Conservation (phyloP, 2,113 vertebrate species). For the Amphilophus citrinellus region DNA sequence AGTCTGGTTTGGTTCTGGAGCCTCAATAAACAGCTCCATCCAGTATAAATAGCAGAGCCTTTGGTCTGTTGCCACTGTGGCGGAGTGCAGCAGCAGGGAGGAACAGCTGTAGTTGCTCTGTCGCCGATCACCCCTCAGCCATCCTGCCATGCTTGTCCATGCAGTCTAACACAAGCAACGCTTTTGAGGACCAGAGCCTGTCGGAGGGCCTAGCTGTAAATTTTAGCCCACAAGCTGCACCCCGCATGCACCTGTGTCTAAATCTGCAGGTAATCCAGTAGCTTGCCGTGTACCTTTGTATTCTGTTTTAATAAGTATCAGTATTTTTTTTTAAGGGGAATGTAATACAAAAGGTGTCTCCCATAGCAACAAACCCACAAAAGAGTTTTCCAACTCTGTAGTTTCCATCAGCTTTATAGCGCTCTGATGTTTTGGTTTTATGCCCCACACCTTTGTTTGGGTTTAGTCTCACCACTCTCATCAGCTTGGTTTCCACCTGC, state of each 20-base stretch:
- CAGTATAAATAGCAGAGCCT: constrained; percentile 66
- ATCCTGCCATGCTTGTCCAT: neutral
- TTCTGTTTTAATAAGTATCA: neutral
- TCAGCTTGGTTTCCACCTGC: constrained; percentile 9
- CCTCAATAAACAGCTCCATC: constrained; percentile 49
- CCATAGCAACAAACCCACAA: neutral
- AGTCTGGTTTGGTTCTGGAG: constrained; percentile 46
- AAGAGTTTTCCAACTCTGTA: neutral
- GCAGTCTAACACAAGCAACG: constrained; percentile 43
- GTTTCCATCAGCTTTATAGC: neutral
- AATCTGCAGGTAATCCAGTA: neutral
- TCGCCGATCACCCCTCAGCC: constrained; percentile 40
- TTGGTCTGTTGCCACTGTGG: constrained; percentile 60
- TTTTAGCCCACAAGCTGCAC: constrained; percentile 9
- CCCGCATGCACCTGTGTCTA: neutral
- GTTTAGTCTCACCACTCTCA: neutral
- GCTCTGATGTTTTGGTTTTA: neutral
- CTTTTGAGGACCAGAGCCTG: constrained; percentile 15
- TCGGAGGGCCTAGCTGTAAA: constrained; percentile 22
- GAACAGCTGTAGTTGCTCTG: constrained; percentile 64
- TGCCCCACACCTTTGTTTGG: neutral
- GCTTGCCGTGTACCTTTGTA: neutral
- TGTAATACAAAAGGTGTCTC: neutral
- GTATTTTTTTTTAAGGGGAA: neutral
- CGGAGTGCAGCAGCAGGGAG: constrained; percentile 40